phyloP scores from a whole-genome alignment of 2,797 vertebrate species.

The Centroberyx gerrardi region DNA sequence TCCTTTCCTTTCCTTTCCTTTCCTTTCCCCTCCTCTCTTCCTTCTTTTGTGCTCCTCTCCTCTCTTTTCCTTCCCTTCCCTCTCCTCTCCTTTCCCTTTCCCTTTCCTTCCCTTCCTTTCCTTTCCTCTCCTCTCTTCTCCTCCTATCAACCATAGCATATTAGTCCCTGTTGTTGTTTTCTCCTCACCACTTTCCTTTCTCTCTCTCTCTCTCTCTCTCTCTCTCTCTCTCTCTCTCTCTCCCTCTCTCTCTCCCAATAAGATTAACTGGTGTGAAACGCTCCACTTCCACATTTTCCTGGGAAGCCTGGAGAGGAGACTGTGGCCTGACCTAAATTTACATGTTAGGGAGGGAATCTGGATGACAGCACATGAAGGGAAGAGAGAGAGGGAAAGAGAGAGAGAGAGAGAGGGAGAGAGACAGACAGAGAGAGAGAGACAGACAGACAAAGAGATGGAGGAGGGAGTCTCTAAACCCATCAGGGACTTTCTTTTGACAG shows the following conservation, averaged over 20 bases:
- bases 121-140: not conserved
- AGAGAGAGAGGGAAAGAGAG: constrained; percentile 54
- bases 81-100: not conserved
- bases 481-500: constrained; percentile 55
- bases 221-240: constrained; percentile 26
- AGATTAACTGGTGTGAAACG: constrained; percentile 82
- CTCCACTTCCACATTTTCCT: constrained; percentile 81
- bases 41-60: not conserved
- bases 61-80: not conserved
- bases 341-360: constrained; percentile 84
- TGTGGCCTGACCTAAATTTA: constrained; percentile 89
- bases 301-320: constrained; percentile 75
- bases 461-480: constrained; percentile 48
- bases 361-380: constrained; percentile 84
- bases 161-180: no score
- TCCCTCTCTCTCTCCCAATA: constrained; percentile 67
- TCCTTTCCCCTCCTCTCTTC: constrained; percentile 11
- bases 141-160: not conserved
- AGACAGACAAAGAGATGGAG: constrained; percentile 4
- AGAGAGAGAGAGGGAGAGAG: constrained; percentile 39
- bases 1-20: constrained; percentile 44
- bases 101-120: no score
- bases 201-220: not conserved
- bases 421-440: not conserved
- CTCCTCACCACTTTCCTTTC: not conserved